Evolutionary conservation across 2,888 invertebrate genomes (phyloP).

Genomic region (Agapostemon virescens): DNA sequence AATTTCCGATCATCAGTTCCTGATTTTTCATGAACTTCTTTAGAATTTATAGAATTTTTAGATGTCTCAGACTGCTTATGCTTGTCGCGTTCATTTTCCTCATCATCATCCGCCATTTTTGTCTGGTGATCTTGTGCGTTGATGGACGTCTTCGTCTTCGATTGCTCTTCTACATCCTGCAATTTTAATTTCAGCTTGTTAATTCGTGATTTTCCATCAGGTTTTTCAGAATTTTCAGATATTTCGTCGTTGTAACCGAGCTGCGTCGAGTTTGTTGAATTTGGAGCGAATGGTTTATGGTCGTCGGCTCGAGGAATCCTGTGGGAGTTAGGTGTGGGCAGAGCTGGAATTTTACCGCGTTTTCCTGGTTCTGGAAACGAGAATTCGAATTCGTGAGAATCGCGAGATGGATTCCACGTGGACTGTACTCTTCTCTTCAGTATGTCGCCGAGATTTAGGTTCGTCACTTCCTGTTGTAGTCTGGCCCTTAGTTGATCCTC

Average conservation of each 20-base stretch:
- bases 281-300: background rate
- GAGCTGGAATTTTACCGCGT: conserved; percentile 48
- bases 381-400: background rate
- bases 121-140: no score
- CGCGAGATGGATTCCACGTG: background rate
- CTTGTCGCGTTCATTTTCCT: no score
- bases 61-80: background rate
- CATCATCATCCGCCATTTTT: no score
- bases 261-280: background rate
- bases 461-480: background rate
- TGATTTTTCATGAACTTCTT: no score
- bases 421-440: conserved; percentile 30
- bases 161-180: no score
- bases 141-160: no score
- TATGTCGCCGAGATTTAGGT: background rate
- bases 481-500: conserved; percentile 17
- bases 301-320: background rate
- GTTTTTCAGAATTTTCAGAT: no score
- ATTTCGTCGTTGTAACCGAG: no score
- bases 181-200: no score
- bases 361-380: background rate
- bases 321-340: conserved; percentile 54
- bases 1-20: background rate
- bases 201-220: no score
- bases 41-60: no score